These are phyloP conservation scores for Haliclystus octoradiatus DNA, from an alignment of 30 jellyfish, hydroid and myxozoan genomes.

Conservation along the genomic window DNA sequence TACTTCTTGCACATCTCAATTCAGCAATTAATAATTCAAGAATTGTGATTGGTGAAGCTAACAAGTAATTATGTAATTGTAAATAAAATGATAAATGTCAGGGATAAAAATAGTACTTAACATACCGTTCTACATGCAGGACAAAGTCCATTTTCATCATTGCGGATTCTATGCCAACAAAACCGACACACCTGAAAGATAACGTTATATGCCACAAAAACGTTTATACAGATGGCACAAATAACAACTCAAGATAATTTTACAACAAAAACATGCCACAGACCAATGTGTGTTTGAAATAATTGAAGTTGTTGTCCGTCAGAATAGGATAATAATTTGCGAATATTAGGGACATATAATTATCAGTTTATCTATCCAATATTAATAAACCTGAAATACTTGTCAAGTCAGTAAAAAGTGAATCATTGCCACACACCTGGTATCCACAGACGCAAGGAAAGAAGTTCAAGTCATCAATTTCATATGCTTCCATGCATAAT, in stretches of 20 bases:
- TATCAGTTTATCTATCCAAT: too few relatives aligned
- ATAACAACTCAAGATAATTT: neutral
- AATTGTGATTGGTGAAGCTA: too few relatives aligned
- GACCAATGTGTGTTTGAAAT: too few relatives aligned
- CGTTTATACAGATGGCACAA: neutral
- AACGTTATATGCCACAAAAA: neutral
- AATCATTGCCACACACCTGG: constrained; percentile 53
- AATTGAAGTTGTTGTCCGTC: too few relatives aligned
- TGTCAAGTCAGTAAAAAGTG: too few relatives aligned
- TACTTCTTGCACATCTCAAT: neutral
- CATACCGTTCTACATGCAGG: constrained; percentile 92
- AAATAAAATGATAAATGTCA: too few relatives aligned
- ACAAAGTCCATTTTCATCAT: constrained; percentile 92
- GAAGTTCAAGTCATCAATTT: constrained; percentile 81
- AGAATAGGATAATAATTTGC: too few relatives aligned
- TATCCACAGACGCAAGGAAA: constrained; percentile 92
- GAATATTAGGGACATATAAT: too few relatives aligned
- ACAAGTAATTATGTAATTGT: too few relatives aligned
- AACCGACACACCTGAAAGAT: constrained; percentile 63
- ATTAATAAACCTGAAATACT: too few relatives aligned
- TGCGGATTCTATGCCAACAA: constrained; percentile 90
- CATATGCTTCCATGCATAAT: constrained; percentile 83
- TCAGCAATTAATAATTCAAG: too few relatives aligned
- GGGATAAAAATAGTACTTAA: neutral
- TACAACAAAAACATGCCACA: neutral